Percentiles rank a stretch among this genome's conserved stretches.
These are phyloP conservation scores for Alligator mississippiensis DNA, from an alignment of 2,113 vertebrate genomes.

Conservation along the genomic window DNA sequence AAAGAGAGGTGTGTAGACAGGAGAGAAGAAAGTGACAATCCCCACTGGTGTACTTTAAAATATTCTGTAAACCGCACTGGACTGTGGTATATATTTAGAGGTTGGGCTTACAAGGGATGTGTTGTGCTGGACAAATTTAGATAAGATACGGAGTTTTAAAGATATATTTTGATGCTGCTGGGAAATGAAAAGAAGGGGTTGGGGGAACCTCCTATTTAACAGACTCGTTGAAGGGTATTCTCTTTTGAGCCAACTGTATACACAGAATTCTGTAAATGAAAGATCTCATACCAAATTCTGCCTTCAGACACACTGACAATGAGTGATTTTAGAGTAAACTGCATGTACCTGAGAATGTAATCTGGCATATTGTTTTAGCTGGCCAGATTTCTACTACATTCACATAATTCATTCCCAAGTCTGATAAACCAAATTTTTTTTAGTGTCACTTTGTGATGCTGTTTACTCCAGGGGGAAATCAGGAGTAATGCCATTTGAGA, in stretches of 20 bases:
- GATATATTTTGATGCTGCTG: background rate
- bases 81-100: background rate
- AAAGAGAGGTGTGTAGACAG: background rate
- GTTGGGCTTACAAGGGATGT: background rate
- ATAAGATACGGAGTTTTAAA: constrained; percentile 3
- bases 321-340: constrained; percentile 1
- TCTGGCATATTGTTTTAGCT: constrained; percentile 50
- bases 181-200: constrained; percentile 3
- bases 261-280: constrained; percentile 21
- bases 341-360: constrained; percentile 56
- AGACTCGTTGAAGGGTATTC: constrained; percentile 12
- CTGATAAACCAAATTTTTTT: background rate
- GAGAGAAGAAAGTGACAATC: background rate
- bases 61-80: background rate
- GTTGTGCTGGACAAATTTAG: background rate
- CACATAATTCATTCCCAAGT: background rate
- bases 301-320: constrained; percentile 39
- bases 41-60: background rate
- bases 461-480: background rate
- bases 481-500: background rate
- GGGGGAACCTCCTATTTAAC: background rate
- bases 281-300: background rate
- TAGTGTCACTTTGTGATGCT: background rate
- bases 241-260: constrained; percentile 28
- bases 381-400: background rate